These are phyloP conservation scores for Xestia xanthographa DNA, from an alignment of 2,888 invertebrate species.

Conservation along the genomic window DNA sequence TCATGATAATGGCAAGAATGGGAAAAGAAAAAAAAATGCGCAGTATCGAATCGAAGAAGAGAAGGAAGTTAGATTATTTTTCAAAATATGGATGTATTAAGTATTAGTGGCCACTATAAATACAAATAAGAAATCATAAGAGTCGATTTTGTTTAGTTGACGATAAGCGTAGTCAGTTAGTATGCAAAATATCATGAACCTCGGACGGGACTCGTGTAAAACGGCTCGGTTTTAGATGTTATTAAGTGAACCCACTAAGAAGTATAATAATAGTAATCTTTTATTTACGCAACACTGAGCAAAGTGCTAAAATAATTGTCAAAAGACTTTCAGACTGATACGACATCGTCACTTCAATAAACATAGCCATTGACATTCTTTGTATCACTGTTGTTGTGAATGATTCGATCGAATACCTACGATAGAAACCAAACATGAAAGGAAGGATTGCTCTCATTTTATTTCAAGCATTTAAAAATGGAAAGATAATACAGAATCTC, in stretches of 20 bases:
- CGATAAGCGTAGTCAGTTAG: no score
- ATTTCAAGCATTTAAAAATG: neutral
- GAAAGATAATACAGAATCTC: slow-evolving; percentile 9
- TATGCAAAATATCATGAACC: no score
- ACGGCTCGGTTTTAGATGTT: neutral
- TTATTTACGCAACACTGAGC: slow-evolving; percentile 23
- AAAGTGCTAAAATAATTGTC: slow-evolving; percentile 35
- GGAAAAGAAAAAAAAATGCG: neutral
- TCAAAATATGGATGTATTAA: neutral
- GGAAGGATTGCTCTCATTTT: slow-evolving; percentile 18
- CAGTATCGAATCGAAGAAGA: neutral
- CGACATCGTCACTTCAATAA: slow-evolving; percentile 46
- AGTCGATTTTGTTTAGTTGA: neutral
- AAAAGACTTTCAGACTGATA: slow-evolving; percentile 43
- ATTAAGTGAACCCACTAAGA: neutral
- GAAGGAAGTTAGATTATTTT: neutral
- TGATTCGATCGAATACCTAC: slow-evolving; percentile 58
- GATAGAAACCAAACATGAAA: slow-evolving; percentile 50
- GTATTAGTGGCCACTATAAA: neutral
- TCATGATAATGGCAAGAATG: neutral
- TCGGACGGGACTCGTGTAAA: neutral
- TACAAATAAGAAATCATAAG: neutral
- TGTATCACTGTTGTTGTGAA: slow-evolving; percentile 65
- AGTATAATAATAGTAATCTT: slow-evolving; percentile 2
- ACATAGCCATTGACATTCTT: slow-evolving; percentile 54